phyloP scores from a whole-genome alignment of 2,113 vertebrate genomes.

The Aptenodytes patagonicus region DNA sequence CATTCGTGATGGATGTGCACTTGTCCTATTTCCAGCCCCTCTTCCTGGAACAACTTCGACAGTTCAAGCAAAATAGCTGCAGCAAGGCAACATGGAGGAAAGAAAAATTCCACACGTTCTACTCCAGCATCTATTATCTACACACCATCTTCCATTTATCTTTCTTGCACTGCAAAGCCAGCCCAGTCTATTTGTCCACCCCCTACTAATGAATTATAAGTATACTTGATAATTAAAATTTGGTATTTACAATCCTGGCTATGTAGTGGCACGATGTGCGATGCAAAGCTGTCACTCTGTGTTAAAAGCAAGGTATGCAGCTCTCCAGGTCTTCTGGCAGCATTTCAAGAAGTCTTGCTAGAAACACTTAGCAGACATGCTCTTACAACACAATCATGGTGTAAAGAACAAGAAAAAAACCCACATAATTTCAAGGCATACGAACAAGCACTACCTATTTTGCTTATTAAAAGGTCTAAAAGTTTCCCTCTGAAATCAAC shows the following conservation, averaged over 20 bases:
- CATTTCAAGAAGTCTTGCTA: constrained; percentile 32
- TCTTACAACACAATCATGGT: neutral
- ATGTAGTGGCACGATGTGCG: neutral
- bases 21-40: neutral
- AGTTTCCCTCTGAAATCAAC: neutral
- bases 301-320: neutral
- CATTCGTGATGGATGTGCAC: neutral
- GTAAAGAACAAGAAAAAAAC: neutral
- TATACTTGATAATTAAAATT: constrained; percentile 35
- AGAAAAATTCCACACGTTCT: neutral
- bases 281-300: neutral
- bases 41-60: neutral
- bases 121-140: neutral
- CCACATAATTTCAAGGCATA: neutral
- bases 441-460: neutral
- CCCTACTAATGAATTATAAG: constrained; percentile 50
- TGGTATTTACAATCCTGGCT: neutral
- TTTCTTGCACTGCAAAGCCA: neutral
- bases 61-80: constrained; percentile 13
- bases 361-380: neutral
- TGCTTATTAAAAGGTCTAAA: neutral
- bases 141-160: neutral
- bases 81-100: constrained; percentile 46
- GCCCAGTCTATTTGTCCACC: neutral
- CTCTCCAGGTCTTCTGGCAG: neutral